Evolutionary conservation across 2,888 invertebrate genomes (phyloP).

Genomic region (Frankliniella fusca): DNA sequence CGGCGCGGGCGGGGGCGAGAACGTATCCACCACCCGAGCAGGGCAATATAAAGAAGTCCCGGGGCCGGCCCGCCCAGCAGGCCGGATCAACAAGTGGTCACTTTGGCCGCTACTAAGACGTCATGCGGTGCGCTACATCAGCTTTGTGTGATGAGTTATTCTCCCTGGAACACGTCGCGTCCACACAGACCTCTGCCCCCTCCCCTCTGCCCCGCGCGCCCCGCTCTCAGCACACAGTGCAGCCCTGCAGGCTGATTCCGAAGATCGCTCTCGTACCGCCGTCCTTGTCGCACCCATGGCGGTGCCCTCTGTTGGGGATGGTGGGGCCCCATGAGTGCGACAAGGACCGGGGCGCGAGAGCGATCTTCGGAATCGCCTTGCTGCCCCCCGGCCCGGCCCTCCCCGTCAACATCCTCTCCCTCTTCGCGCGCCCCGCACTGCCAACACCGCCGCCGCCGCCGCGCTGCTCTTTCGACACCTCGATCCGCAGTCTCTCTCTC

Average conservation of each 20-base stretch:
- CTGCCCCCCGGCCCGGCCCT: no score
- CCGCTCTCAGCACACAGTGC: not conserved
- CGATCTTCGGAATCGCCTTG: no score
- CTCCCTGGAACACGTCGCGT: not conserved
- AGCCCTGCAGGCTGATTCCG: not conserved
- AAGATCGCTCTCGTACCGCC: no score
- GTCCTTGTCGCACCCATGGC: no score
- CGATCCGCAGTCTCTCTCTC: not conserved
- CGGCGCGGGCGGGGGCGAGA: not conserved
- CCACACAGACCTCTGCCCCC: not conserved
- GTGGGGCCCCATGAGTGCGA: no score
- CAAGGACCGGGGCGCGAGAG: no score
- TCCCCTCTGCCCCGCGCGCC: not conserved
- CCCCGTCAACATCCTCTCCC: no score
- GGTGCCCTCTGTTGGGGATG: no score
- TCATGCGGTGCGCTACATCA: constrained; percentile 3
- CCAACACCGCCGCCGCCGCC: not conserved
- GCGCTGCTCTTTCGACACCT: not conserved
- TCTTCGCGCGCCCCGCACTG: no score
- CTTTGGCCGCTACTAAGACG: constrained; percentile 8
- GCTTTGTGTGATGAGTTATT: not conserved
- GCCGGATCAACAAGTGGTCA: constrained; percentile 9
- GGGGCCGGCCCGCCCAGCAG: not conserved
- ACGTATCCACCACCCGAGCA: not conserved
- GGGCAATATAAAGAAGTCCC: constrained; percentile 13